These are phyloP conservation scores for Tetranychus truncatus DNA, from an alignment of 2,888 invertebrate species.

Conservation along the genomic window DNA sequence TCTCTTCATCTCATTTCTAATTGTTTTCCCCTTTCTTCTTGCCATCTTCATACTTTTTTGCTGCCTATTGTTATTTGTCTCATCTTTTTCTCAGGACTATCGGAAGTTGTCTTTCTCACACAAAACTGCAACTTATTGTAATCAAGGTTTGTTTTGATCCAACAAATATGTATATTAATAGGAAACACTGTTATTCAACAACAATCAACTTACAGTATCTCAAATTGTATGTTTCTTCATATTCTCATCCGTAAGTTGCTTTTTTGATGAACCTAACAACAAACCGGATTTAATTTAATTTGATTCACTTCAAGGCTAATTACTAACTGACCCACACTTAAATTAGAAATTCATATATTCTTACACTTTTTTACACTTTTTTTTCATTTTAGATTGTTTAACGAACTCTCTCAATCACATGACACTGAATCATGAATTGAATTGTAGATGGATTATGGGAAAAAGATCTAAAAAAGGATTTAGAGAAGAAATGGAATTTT, in stretches of 20 bases:
- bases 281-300: conserved; percentile 1
- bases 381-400: neutral
- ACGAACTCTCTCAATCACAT: neutral
- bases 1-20: neutral
- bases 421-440: neutral
- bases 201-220: neutral
- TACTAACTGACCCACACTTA: neutral
- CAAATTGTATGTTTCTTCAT: neutral
- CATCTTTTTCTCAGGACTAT: neutral
- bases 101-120: neutral
- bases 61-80: neutral
- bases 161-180: neutral
- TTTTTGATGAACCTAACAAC: neutral
- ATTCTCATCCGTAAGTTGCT: neutral
- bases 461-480: neutral
- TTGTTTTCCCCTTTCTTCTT: neutral
- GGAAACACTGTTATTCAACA: neutral
- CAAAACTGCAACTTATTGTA: neutral
- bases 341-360: neutral
- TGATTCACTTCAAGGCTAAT: conserved; percentile 1
- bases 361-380: neutral
- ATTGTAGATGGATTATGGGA: neutral
- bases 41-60: neutral
- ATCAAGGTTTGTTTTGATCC: neutral
- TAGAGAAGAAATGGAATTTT: neutral